Evolutionary conservation across 2,797 vertebrate genomes (phyloP).

Genomic region (Balearica regulorum): DNA sequence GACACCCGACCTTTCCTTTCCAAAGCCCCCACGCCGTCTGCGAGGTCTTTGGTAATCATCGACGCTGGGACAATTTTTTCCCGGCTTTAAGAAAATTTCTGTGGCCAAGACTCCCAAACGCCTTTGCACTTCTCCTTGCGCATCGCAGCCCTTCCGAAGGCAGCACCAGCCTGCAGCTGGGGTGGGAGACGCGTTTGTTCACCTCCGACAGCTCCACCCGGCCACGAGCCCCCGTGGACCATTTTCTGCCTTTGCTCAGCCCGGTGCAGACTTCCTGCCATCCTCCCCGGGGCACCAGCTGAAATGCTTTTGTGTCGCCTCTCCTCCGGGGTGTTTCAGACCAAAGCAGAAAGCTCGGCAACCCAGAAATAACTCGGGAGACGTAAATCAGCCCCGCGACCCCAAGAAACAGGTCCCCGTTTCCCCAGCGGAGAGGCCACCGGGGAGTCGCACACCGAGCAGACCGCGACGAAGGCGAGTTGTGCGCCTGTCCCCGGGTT

Average conservation of each 20-base stretch:
- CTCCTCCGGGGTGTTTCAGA: neutral
- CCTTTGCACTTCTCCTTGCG: neutral
- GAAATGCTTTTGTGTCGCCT: accelerated
- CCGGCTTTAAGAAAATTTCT: neutral
- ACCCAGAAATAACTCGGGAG: neutral
- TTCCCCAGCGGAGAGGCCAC: neutral
- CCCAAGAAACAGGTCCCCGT: neutral
- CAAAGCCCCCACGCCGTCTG: accelerated
- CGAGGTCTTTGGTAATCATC: neutral
- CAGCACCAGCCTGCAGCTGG: neutral
- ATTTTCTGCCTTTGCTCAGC: neutral
- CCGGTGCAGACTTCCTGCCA: neutral
- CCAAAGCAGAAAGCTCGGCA: neutral
- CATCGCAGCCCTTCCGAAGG: neutral
- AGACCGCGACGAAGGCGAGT: accelerated
- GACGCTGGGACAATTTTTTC: neutral
- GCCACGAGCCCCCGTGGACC: accelerated
- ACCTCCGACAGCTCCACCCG: accelerated
- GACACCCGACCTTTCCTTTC: neutral
- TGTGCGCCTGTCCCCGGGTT: accelerated
- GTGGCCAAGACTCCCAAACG: neutral
- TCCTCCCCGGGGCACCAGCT: accelerated
- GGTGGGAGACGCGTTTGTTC: neutral
- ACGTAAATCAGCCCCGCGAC: neutral
- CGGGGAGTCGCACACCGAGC: accelerated